Conservation (phyloP, 2,797 vertebrate species). For the Tamandua tetradactyla region DNA sequence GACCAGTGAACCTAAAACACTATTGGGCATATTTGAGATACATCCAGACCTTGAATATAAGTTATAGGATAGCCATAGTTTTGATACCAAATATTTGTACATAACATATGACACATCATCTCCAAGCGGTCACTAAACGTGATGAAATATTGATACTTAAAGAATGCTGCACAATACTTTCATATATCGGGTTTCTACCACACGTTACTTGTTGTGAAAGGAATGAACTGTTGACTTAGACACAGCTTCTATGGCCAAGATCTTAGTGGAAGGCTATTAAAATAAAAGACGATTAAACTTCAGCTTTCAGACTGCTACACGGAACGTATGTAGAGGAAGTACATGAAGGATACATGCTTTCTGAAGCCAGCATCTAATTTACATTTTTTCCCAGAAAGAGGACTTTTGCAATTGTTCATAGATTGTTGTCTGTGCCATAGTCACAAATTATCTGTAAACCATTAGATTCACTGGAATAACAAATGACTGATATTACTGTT, state of each 20-base stretch:
- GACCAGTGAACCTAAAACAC: neutral
- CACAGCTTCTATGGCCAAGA: neutral
- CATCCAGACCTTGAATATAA: neutral
- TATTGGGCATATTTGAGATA: neutral
- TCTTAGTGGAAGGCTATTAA: neutral
- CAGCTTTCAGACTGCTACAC: neutral
- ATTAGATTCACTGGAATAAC: accelerated
- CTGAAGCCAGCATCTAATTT: too few relatives aligned
- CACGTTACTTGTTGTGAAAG: neutral
- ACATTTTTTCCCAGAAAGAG: neutral
- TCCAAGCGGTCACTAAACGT: neutral
- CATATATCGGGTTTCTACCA: neutral
- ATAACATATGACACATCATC: neutral
- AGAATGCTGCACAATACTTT: neutral
- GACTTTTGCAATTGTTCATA: neutral
- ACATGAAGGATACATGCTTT: accelerated
- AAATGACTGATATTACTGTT: neutral
- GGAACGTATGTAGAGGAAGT: neutral
- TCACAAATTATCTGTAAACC: neutral
- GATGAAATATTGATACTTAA: neutral
- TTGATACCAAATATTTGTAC: neutral
- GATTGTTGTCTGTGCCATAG: neutral
- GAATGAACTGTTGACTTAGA: neutral
- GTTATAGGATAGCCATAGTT: neutral
- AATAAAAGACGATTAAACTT: neutral